A percentile compares a stretch with the other conserved stretches of the same genome.
phyloP scores from a whole-genome alignment of 1,140 invertebrate species.

The Riptortus pedestris region DNA sequence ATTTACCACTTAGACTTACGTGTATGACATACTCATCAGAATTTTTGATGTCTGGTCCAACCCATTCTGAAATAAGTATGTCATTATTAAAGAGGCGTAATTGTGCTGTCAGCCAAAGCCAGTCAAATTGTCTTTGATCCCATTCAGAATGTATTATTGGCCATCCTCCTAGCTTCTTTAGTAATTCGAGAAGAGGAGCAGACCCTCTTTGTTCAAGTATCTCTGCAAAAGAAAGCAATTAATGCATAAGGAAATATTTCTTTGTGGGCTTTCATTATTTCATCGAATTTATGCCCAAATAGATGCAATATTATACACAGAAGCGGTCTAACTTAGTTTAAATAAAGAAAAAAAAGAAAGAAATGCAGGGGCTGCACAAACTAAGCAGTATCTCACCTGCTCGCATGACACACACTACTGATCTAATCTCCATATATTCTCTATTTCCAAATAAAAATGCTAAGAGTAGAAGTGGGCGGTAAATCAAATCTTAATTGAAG shows the following conservation, averaged over 20 bases:
- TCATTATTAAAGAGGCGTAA: conserved; percentile 74
- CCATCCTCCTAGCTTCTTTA: conserved; percentile 72
- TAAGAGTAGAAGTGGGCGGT: no score
- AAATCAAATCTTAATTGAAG: no score
- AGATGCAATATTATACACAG: no score
- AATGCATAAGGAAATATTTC: background rate
- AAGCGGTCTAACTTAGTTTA: no score
- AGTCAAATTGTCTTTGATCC: conserved; percentile 52
- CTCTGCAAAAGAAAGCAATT: conserved; percentile 38
- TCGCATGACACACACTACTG: no score
- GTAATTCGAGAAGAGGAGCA: conserved; percentile 56
- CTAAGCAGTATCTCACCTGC: no score
- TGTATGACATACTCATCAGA: conserved; percentile 77
- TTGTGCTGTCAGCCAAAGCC: conserved; percentile 61
- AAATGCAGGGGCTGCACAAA: no score
- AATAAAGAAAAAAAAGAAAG: no score
- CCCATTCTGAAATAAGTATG: conserved; percentile 69
- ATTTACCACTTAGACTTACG: conserved; percentile 42
- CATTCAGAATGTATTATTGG: conserved; percentile 60
- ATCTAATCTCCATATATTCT: no score
- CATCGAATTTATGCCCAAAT: no score
- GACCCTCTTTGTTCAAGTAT: conserved; percentile 56
- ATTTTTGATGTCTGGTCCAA: conserved; percentile 80
- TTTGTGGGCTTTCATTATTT: background rate
- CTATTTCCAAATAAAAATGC: no score